These are phyloP conservation scores for Scaptomyza caliginosa DNA, from an alignment of 2,888 invertebrate species.

Conservation along the genomic window DNA sequence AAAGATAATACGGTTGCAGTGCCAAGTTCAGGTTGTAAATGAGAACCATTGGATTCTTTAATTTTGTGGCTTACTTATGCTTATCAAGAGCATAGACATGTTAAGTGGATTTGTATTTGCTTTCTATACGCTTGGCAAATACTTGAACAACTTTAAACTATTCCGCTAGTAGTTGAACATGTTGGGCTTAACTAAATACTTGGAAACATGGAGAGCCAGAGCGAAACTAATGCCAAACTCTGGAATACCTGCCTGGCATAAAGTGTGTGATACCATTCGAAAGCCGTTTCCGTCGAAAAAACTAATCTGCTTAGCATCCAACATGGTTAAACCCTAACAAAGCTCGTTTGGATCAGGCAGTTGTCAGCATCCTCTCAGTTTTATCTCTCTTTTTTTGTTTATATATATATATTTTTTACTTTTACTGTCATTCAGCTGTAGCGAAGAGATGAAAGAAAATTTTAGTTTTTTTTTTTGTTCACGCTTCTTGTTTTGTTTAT, in stretches of 20 bases:
- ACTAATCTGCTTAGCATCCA: conserved; percentile 46
- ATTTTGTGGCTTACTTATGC: too few relatives aligned
- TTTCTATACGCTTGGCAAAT: too few relatives aligned
- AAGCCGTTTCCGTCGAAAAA: conserved; percentile 8
- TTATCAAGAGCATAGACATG: too few relatives aligned
- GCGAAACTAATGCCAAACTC: not conserved
- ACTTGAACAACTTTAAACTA: not conserved
- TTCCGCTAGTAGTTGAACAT: not conserved
- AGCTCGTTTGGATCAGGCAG: conserved; percentile 47
- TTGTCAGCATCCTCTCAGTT: conserved; percentile 24
- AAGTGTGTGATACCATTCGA: not conserved
- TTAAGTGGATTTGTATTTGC: too few relatives aligned
- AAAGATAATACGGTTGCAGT: conserved; percentile 1
- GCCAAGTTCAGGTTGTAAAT: too few relatives aligned
- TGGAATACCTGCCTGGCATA: not conserved
- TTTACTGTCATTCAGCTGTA: conserved; percentile 33
- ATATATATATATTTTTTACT: not conserved
- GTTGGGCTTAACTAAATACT: not conserved
- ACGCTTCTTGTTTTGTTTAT: conserved; percentile 17
- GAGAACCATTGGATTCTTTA: too few relatives aligned
- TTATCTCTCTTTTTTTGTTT: not conserved
- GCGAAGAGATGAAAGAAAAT: conserved; percentile 26
- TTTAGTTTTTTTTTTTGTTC: conserved; percentile 45
- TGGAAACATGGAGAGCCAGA: not conserved
- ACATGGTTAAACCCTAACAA: conserved; percentile 39